Conservation (phyloP, 1,140 invertebrate species). For the Scaptomyza montana region DNA sequence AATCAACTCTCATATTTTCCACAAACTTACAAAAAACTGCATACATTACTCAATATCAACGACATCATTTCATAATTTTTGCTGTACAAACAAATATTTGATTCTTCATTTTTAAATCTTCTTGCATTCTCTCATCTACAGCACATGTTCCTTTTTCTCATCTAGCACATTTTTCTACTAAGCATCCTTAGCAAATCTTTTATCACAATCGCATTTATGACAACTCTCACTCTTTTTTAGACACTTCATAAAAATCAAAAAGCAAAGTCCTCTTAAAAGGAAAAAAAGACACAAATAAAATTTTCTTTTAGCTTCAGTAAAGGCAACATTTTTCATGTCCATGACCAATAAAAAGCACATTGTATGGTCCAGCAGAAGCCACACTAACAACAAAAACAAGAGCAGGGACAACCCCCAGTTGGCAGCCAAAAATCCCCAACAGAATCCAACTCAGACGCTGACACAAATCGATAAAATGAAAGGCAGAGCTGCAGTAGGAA, state of each 20-base stretch:
- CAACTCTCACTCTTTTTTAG: conserved; percentile 16
- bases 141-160: not conserved
- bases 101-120: too few relatives aligned
- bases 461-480: conserved; percentile 73
- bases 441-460: conserved; percentile 39
- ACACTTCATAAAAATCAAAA: conserved; percentile 10
- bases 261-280: not conserved
- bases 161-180: not conserved
- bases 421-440: conserved; percentile 47
- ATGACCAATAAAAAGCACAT: conserved; percentile 75
- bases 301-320: conserved; percentile 20
- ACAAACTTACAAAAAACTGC: too few relatives aligned
- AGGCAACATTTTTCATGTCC: conserved; percentile 48
- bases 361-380: conserved; percentile 53
- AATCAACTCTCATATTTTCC: too few relatives aligned
- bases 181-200: not conserved
- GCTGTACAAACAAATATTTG: too few relatives aligned
- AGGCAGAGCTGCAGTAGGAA: conserved; percentile 34
- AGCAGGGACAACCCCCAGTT: conserved; percentile 37
- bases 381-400: conserved; percentile 6
- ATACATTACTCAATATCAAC: too few relatives aligned
- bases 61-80: too few relatives aligned
- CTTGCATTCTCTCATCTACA: too few relatives aligned
- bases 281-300: conserved; percentile 14
- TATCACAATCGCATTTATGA: not conserved